phyloP scores from a whole-genome alignment of 2,888 invertebrate genomes.

The Microchrysa polita region DNA sequence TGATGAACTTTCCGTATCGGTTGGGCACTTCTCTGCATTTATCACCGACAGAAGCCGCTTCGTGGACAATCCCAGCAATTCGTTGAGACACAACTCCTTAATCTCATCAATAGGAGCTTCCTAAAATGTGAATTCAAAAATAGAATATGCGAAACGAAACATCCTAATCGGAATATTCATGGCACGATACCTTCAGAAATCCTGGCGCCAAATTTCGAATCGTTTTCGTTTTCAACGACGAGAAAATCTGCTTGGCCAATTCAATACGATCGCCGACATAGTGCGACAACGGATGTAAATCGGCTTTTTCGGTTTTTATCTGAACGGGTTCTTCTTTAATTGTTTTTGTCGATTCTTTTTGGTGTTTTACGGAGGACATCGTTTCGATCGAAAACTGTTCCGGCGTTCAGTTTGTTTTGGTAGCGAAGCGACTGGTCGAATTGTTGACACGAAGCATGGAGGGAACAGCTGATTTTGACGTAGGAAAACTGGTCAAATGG shows the following conservation, averaged over 20 bases:
- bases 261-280: slow-evolving; percentile 71
- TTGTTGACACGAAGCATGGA: too few species aligned
- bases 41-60: slow-evolving; percentile 70
- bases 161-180: background rate
- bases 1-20: slow-evolving; percentile 63
- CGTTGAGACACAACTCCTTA: slow-evolving; percentile 70
- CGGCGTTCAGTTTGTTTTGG: too few species aligned
- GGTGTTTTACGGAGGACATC: slow-evolving; percentile 23
- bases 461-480: too few species aligned
- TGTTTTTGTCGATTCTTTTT: background rate
- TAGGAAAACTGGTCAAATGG: too few species aligned
- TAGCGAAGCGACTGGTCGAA: too few species aligned
- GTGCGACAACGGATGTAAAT: slow-evolving; percentile 67
- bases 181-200: slow-evolving; percentile 59
- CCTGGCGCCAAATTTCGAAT: slow-evolving; percentile 69
- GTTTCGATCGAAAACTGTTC: background rate
- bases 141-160: background rate
- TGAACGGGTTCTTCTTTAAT: slow-evolving; percentile 46
- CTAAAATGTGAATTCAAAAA: slow-evolving; percentile 52
- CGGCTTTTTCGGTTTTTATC: slow-evolving; percentile 63
- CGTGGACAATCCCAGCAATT: slow-evolving; percentile 71
- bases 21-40: slow-evolving; percentile 60
- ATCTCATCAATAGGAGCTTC: slow-evolving; percentile 65
- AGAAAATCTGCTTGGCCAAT: slow-evolving; percentile 70
- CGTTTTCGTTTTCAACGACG: slow-evolving; percentile 68